Evolutionary conservation across 2,888 invertebrate genomes (phyloP), one percentile per base, ranked within the genome.

Genomic region (Sesamia inferens): DNA sequence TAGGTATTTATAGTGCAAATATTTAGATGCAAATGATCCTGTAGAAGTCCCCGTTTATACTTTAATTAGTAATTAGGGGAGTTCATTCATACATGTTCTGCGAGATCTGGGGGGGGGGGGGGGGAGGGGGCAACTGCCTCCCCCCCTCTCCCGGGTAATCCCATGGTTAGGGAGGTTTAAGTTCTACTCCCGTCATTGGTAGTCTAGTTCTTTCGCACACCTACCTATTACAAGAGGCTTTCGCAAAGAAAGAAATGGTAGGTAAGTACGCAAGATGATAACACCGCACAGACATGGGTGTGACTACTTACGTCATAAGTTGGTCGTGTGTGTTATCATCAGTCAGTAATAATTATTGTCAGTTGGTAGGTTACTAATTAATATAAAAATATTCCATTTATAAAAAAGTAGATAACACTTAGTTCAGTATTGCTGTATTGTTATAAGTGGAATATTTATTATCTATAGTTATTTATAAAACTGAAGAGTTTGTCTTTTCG

Each of bases 381-480:
- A 68, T n/a, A 55, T 19, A 11, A 68, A 74, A 76, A 59, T 55
- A 70, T 77, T 63, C 51, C 48, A n/a, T 54, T 3, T 14, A 19
- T 10, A 62, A 42, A 72, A 19, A 19, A 5, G 16, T 44, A 61
- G 59, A 55, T 58, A 63, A 76, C 24, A 48, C 8, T 24, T 63
- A 42, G 16, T 6, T 61, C 62, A 0, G 2, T 54, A 55, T 47
- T 42, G 48, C 42, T 57, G 66, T 31, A 51, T 70, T 63, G 57
- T 68, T 59, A 57, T 51, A 65, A 61, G 73, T 66, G 58, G 65
- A 77, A 81, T 81, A 74, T 77, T 81, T 77, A 65, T 55, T 59
- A 51, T 51, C 7, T 8, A 19, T 19, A 16, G 16, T 2, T 48
- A 16, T 48, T 6, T 14, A 48, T 48, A 16, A 16, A 6, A 14